These are phyloP conservation scores for Ursus arctos DNA, from an alignment of 2,113 vertebrate genomes.

Conservation along the genomic window DNA sequence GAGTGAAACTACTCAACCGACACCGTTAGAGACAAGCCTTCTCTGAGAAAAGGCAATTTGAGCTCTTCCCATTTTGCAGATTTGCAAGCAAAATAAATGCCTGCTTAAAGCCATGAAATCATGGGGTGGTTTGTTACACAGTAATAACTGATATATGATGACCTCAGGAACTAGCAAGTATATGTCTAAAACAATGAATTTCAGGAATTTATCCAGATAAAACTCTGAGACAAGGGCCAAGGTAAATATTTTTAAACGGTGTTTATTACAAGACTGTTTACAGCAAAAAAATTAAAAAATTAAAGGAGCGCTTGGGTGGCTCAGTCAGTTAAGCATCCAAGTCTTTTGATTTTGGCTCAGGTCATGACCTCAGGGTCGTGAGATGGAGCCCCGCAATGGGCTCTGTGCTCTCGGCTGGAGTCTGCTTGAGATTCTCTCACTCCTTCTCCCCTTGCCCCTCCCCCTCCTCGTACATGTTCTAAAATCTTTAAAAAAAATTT, in stretches of 20 bases:
- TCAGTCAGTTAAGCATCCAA: neutral
- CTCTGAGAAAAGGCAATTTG: neutral
- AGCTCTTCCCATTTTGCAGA: neutral
- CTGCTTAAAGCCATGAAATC: neutral
- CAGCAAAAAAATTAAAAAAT: neutral
- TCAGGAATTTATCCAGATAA: slow-evolving; percentile 16
- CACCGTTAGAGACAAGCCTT: neutral
- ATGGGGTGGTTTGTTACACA: neutral
- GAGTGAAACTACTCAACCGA: neutral
- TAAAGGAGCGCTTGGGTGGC: neutral
- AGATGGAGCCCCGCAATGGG: neutral
- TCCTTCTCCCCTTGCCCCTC: neutral
- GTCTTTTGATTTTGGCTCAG: neutral
- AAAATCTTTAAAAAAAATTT: neutral
- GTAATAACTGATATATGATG: neutral
- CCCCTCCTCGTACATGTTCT: neutral
- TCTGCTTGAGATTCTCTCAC: neutral
- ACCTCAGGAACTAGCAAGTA: neutral
- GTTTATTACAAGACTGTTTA: neutral
- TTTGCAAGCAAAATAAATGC: slow-evolving; percentile 27
- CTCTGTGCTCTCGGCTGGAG: neutral
- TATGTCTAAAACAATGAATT: slow-evolving; percentile 43
- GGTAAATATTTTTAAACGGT: neutral
- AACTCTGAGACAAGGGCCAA: neutral
- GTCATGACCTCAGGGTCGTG: neutral